phyloP scores from a whole-genome alignment of 2,888 invertebrate species.

The Muscina levida region DNA sequence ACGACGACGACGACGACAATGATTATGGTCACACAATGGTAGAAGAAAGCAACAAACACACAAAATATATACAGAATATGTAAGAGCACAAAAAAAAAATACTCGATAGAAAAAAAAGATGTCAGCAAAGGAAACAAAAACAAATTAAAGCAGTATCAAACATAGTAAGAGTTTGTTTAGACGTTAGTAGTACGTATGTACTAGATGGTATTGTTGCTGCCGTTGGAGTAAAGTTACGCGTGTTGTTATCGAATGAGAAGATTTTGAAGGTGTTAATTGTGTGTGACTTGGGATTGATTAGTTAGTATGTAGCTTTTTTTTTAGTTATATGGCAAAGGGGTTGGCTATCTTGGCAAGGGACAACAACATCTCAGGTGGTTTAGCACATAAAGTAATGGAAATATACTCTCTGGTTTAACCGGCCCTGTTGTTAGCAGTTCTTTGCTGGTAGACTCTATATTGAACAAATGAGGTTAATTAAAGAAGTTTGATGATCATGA shows the following conservation, averaged over 20 bases:
- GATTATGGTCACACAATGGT: conserved; percentile 59
- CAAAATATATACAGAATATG: conserved; percentile 11
- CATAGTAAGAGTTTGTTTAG: not conserved
- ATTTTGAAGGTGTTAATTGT: conserved; percentile 57
- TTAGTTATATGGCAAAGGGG: too few relatives aligned
- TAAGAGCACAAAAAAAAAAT: conserved; percentile 10
- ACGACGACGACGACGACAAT: conserved; percentile 37
- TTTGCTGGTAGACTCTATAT: too few relatives aligned
- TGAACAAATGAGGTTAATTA: too few relatives aligned
- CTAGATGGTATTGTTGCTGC: not conserved
- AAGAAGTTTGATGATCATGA: too few relatives aligned
- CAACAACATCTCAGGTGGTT: too few relatives aligned
- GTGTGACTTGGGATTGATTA: conserved; percentile 40
- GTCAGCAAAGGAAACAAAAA: conserved; percentile 5
- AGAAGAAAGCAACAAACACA: conserved; percentile 17
- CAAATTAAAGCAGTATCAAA: not conserved
- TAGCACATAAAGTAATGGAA: too few relatives aligned
- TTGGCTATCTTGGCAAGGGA: too few relatives aligned
- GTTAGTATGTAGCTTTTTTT: not conserved
- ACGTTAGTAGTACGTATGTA: not conserved
- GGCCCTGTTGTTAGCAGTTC: too few relatives aligned
- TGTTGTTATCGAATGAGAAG: not conserved
- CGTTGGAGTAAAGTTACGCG: not conserved
- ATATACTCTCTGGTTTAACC: too few relatives aligned
- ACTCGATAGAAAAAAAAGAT: not conserved